These are phyloP conservation scores for Epinephelus fuscoguttatus DNA, from an alignment of 2,113 vertebrate species.

Conservation along the genomic window DNA sequence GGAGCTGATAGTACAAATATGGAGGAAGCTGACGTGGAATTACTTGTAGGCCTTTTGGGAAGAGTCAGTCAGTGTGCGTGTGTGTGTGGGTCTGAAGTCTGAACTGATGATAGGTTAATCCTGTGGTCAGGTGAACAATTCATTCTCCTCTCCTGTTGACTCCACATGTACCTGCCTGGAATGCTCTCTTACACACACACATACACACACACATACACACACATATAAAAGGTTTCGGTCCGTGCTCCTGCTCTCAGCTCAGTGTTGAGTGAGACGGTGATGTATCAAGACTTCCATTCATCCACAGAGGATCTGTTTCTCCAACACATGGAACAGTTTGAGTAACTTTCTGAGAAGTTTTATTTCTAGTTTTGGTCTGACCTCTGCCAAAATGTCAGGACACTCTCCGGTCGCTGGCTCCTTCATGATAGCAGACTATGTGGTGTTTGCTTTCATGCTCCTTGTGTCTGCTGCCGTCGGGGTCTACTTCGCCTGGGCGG, in stretches of 20 bases:
- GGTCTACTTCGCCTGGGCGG: conserved; percentile 89
- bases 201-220: conserved; percentile 28
- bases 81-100: neutral
- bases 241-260: conserved; percentile 34
- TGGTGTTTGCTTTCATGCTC: conserved; percentile 92
- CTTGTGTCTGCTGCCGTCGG: conserved; percentile 90
- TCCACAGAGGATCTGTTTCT: conserved; percentile 24
- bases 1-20: neutral
- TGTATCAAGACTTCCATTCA: conserved; percentile 38
- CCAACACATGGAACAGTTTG: neutral
- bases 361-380: neutral
- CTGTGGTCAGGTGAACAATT: conserved; percentile 30
- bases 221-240: conserved; percentile 34
- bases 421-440: conserved; percentile 91
- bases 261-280: conserved; percentile 47
- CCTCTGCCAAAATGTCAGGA: conserved; percentile 56
- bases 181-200: conserved; percentile 26
- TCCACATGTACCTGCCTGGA: conserved; percentile 41
- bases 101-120: conserved; percentile 23
- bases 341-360: conserved; percentile 6
- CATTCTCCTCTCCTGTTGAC: conserved; percentile 6
- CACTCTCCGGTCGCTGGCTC: conserved; percentile 41
- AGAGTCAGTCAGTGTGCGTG: too few species aligned
- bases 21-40: neutral
- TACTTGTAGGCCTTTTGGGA: too few species aligned